Conservation (phyloP, 30 jellyfish, hydroid and myxozoan genomes). For the Aurelia coerulea region DNA sequence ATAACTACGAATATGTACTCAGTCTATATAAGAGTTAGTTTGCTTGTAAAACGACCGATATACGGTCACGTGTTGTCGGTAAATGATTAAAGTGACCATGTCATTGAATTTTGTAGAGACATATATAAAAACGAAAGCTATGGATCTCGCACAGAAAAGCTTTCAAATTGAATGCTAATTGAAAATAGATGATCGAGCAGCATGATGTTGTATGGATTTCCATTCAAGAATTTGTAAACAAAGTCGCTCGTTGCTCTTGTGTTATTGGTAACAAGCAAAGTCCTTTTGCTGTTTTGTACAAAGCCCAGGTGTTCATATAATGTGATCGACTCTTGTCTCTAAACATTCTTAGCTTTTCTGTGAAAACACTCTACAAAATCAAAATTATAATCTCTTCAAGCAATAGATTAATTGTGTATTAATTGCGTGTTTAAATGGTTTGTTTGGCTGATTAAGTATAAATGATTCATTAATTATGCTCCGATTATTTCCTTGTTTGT, state of each 20-base stretch:
- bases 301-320: slow-evolving; percentile 60
- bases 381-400: slow-evolving; percentile 59
- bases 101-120: background rate
- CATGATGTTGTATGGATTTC: slow-evolving; percentile 40
- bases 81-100: no score
- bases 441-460: slow-evolving; percentile 73
- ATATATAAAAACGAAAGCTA: background rate
- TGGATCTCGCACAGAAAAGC: background rate
- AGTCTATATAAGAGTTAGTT: no score
- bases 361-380: slow-evolving; percentile 64
- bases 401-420: slow-evolving; percentile 81
- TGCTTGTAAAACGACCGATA: no score
- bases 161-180: slow-evolving; percentile 30
- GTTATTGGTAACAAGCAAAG: slow-evolving; percentile 37
- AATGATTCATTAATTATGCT: slow-evolving; percentile 68
- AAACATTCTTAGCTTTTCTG: slow-evolving; percentile 52
- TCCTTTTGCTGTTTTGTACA: slow-evolving; percentile 24
- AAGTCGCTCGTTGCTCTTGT: slow-evolving; percentile 27
- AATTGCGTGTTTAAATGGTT: slow-evolving; percentile 78
- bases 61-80: no score
- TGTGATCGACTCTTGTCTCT: slow-evolving; percentile 48
- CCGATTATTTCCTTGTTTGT: slow-evolving; percentile 63
- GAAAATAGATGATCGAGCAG: slow-evolving; percentile 47
- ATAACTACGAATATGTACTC: no score
- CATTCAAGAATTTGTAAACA: slow-evolving; percentile 46